phyloP scores from a whole-genome alignment of 1,140 invertebrate species.

The Bombus consobrinus region DNA sequence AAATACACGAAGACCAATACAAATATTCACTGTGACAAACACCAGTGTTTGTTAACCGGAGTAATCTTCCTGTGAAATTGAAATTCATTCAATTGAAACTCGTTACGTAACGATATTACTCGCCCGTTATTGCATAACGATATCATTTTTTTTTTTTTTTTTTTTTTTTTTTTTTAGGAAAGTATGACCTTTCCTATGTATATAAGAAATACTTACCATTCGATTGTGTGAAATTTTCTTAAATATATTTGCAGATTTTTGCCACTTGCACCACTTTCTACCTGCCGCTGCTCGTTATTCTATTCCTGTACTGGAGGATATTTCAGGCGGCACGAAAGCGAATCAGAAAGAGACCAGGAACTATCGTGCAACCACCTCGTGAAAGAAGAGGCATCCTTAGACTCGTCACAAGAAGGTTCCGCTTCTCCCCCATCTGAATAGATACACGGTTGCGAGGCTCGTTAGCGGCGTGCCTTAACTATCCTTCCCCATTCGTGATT shows the following conservation, averaged over 20 bases:
- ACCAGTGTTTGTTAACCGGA: background rate
- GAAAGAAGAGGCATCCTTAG: slow-evolving; percentile 79
- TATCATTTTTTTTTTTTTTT: too few species aligned
- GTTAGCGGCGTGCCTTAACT: slow-evolving; percentile 19
- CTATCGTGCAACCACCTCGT: slow-evolving; percentile 76
- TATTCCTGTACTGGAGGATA: slow-evolving; percentile 96
- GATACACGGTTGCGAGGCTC: slow-evolving; percentile 29
- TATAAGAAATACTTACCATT: background rate
- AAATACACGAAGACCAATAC: too few species aligned
- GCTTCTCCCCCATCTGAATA: slow-evolving; percentile 33
- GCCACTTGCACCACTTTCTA: slow-evolving; percentile 96
- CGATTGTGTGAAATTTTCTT: background rate
- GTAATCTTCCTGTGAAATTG: background rate
- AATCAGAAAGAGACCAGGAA: slow-evolving; percentile 86
- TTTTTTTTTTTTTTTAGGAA: too few species aligned
- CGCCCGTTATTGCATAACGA: background rate
- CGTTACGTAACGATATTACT: background rate
- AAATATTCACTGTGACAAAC: too few species aligned
- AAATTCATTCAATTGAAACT: background rate
- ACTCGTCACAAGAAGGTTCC: slow-evolving; percentile 76
- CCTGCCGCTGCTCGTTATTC: slow-evolving; percentile 93
- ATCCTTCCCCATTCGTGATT: background rate
- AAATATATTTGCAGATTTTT: slow-evolving; percentile 87
- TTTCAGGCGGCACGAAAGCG: slow-evolving; percentile 93
- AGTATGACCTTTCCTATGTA: background rate